Conservation (phyloP, 2,113 vertebrate species). For the Sceloporus undulatus region DNA sequence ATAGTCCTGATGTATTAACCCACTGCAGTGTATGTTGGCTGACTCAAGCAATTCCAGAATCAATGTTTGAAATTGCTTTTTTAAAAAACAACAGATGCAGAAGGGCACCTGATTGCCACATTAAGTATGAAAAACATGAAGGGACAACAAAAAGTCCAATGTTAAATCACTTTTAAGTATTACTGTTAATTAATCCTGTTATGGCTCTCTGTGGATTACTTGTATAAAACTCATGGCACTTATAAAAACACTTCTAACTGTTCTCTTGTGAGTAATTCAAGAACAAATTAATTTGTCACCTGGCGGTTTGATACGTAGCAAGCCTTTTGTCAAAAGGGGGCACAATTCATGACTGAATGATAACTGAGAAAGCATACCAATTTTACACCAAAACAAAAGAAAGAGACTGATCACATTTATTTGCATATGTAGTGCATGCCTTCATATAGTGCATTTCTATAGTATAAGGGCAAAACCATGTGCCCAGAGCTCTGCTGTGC, state of each 20-base stretch:
- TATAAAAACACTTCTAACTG: background rate
- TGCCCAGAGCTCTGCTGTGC: constrained; percentile 50
- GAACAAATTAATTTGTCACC: background rate
- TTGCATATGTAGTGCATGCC: constrained; percentile 73
- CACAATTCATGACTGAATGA: constrained; percentile 36
- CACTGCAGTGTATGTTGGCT: background rate
- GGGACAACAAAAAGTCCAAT: constrained; percentile 16
- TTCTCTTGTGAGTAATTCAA: background rate
- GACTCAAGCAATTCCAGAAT: background rate
- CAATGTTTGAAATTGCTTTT: background rate
- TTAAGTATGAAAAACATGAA: constrained; percentile 40
- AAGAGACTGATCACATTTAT: constrained; percentile 49
- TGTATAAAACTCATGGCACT: background rate
- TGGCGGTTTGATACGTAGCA: constrained; percentile 48
- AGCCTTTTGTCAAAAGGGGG: constrained; percentile 46
- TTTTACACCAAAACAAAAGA: constrained; percentile 41
- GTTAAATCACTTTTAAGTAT: background rate
- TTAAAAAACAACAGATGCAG: constrained; percentile 7
- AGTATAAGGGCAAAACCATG: constrained; percentile 54
- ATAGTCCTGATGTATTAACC: background rate
- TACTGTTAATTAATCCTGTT: background rate
- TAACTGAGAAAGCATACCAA: constrained; percentile 52
- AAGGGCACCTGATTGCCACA: constrained; percentile 32
- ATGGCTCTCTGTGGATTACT: constrained; percentile 11
- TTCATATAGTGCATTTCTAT: constrained; percentile 72